Base-by-base conservation (phyloP, 2,113 vertebrate genomes). In the Melospiza georgiana region DNA sequence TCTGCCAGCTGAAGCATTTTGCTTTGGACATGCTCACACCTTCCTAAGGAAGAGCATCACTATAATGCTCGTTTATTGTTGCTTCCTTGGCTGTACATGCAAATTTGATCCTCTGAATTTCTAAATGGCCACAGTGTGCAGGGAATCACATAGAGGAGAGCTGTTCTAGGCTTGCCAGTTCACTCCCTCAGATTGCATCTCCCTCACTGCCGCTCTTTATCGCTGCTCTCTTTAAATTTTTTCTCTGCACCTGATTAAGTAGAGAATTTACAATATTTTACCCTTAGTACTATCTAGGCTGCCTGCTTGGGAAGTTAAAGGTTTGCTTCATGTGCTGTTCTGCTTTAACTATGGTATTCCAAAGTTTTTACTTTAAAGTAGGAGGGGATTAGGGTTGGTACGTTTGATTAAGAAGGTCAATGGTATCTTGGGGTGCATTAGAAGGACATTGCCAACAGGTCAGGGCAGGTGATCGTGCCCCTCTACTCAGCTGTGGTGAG, bases 51-150 rank as follows among this genome's bases (percentile, higher is more conserved):
- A 5, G 9, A 33, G 4, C 15, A 31, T 49, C 35, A 10, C 14
- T 15, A 7, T 17, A 66, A 46, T 16, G 11, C 52, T 55, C 0
- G 0, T 23, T 81, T 61, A 19, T 21, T 61, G 18, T n/a, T 77
- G 13, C 46, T 66, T 57, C 30, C 18, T 74, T 57, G 68, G 25
- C 44, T 73, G 27, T 35, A 43, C 5, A 3, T 43, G 28, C 2
- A 44, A 7, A 37, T 63, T 43, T 9, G 21, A 63, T 66, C 17
- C 52, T 82, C 48, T 43, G 31, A 46, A 27, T 58, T 49, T 84
- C 48, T 78, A 48, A 67, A 61, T 21, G 1, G 19, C 25, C 23
- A 7, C 2, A 3, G 4, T 2, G 8, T 58, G n/a, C 11, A 37
- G 52, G 28, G 25, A 15, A 20, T 68, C 17, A 2, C 6, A 28